Base-by-base conservation (phyloP, 2,797 vertebrate genomes). In the Galaxias olidus region DNA sequence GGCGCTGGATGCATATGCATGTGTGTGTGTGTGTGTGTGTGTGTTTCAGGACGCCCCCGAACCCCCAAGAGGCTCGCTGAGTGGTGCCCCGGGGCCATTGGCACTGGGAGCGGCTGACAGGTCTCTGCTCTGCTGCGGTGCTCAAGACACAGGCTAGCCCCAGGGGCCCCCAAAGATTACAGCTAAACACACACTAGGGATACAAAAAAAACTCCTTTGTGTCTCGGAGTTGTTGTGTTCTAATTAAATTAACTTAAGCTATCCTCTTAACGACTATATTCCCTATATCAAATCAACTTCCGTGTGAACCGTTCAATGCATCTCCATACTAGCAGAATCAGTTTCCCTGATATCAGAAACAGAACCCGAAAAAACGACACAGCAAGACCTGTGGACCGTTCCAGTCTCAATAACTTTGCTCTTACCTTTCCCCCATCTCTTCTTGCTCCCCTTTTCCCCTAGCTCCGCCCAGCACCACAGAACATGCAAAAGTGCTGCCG, bases 301-400 rank as follows among this genome's bases (percentile, higher is more conserved):
- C 59, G 66, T 45, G 45, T 64, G 46, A 77, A 55, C 56, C 52
- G 66, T 76, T 66, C 72, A n/a, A 73, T 70, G 61, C 73, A 66
- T 68, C 62, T 5, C 44, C 30, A 30, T 6, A 30, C 30, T 30
- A 30, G 6, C 30, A 30, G 30, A 30, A 30, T 6, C 30, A 30
- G 30, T 30, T 30, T 30, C 6, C 30, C 30, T 30, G 30, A 30
- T 30, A 30, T 30, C 30, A 68, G n/a, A n/a, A 19, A 30, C 58
- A 51, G 18, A 77, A 72, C 79, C 47, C 0, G 15, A 67, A 64
- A 76, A 63, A 74, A 76, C 71, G 74, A 84, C 68, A 85, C 77
- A 59, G 73, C 73, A 78, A 54, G 60, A 67, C 50, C 61, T 66
- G 75, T 69, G 81, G 73, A 83, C 82, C 73, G 79, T 59, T 47